Evolutionary conservation across 1,140 invertebrate genomes (phyloP).

Genomic region (Formica exsecta): DNA sequence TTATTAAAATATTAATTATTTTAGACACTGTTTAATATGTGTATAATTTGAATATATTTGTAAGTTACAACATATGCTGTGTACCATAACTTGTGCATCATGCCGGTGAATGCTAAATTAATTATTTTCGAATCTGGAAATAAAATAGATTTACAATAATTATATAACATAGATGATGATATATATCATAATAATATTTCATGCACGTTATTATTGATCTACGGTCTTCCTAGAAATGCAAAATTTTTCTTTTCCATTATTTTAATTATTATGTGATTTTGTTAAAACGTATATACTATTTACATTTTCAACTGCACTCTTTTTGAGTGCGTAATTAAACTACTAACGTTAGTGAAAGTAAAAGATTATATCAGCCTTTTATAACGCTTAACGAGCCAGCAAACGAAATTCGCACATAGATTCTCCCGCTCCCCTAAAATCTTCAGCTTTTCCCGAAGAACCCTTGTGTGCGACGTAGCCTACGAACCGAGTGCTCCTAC

Average conservation of each 20-base stretch:
- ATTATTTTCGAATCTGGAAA: too few relatives aligned
- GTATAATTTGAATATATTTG: too few relatives aligned
- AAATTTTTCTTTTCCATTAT: background rate
- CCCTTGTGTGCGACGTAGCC: conserved; percentile 22
- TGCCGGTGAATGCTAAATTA: too few relatives aligned
- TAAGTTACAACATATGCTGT: too few relatives aligned
- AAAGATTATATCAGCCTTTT: conserved; percentile 29
- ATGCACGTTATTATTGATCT: background rate
- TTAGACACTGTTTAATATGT: too few relatives aligned
- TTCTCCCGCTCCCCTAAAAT: conserved; percentile 26
- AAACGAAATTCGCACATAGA: conserved; percentile 61
- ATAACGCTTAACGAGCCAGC: conserved; percentile 53
- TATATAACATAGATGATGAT: background rate
- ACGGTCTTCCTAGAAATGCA: background rate
- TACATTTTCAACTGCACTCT: conserved; percentile 1
- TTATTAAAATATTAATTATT: too few relatives aligned
- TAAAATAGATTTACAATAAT: too few relatives aligned
- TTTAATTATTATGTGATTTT: conserved; percentile 6
- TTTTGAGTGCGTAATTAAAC: conserved; percentile 31
- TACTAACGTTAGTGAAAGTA: background rate
- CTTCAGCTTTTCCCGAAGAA: conserved; percentile 51
- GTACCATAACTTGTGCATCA: too few relatives aligned
- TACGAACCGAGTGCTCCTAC: conserved; percentile 13
- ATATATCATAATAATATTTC: background rate
- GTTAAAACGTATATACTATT: background rate